phyloP scores from a whole-genome alignment of 2,797 vertebrate species.

The Apodemus agrarius region DNA sequence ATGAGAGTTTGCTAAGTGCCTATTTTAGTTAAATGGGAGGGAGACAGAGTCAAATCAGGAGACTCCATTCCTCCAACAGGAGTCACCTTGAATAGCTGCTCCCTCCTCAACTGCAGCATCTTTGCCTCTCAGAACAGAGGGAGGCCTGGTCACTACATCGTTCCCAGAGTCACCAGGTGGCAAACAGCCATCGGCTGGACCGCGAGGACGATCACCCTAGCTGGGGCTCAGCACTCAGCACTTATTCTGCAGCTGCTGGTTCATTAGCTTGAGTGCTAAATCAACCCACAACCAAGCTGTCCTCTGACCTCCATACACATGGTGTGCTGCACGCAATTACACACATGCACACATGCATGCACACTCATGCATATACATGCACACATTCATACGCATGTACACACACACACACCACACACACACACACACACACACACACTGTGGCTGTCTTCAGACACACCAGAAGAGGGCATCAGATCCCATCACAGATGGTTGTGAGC shows the following conservation, averaged over 20 bases:
- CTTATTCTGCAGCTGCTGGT: background rate
- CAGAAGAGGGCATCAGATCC: background rate
- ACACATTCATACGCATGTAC: background rate
- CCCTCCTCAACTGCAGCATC: background rate
- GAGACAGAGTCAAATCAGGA: background rate
- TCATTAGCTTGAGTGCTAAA: background rate
- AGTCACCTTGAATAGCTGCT: background rate
- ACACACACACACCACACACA: too few species aligned
- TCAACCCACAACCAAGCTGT: background rate
- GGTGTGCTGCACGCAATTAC: too few species aligned
- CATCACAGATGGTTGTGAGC: background rate
- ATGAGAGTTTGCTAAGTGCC: background rate
- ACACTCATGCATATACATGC: too few species aligned
- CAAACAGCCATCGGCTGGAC: background rate
- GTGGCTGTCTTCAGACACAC: background rate
- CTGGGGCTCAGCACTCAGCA: background rate
- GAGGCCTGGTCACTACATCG: background rate
- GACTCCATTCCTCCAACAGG: rapidly evolving
- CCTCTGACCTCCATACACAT: background rate
- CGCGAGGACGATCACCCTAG: background rate
- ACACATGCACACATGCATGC: background rate
- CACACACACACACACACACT: too few species aligned
- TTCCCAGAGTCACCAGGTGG: background rate
- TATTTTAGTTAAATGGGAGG: background rate
- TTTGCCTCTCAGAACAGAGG: background rate